Base-by-base conservation (phyloP, 2,888 invertebrate species). In the Tenthredo amoena region DNA sequence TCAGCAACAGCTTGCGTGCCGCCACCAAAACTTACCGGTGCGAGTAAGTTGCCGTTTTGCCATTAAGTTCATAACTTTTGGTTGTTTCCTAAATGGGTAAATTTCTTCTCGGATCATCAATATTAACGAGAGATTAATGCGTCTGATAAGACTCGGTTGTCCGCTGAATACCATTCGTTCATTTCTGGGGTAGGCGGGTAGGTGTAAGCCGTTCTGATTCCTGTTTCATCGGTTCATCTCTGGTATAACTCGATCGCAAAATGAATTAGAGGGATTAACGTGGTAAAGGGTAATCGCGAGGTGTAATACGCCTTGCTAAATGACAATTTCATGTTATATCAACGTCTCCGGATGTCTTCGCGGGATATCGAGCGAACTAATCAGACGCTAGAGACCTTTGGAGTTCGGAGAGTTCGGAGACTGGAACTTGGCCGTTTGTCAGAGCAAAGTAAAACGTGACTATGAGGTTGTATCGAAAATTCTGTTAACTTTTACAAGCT, bases 101-200 rank as follows among this genome's bases (percentile, higher is more conserved):
- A 81, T 40, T 81, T 79, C n/a, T 79, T 58, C 26, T 77, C 18
- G 43, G 76, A 77, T 47, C 76, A 77, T 50, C 26, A 77, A 58
- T 37, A 58, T 47, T 37, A 58, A 37, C 40, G 40, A n/a, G 21
- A 37, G n/a, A 79, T 79, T 40, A 12, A 58, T 79, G 58, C 58
- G 62, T 12, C 79, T 9, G 76, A 34, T 58, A 79, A 37, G 2
- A 31, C 58, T 58, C 6, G 31, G 50, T 26, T 74, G n/a, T 43
- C 43, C 37, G n/a, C 43, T 12, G 74, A 26, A 74, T 40, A 47
- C 9, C 2, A 68, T 26, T 26, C 34, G 18, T 7, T 6, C 3
- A 72, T 7, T 72, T 72, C 72, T 1, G 21, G 21, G 18, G 9
- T 62, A 15, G 34, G 15, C 10, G 10, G 5, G 10, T 21, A 65